Evolutionary conservation across 2,113 vertebrate genomes (phyloP).

Genomic region (Burhinus oedicnemus): DNA sequence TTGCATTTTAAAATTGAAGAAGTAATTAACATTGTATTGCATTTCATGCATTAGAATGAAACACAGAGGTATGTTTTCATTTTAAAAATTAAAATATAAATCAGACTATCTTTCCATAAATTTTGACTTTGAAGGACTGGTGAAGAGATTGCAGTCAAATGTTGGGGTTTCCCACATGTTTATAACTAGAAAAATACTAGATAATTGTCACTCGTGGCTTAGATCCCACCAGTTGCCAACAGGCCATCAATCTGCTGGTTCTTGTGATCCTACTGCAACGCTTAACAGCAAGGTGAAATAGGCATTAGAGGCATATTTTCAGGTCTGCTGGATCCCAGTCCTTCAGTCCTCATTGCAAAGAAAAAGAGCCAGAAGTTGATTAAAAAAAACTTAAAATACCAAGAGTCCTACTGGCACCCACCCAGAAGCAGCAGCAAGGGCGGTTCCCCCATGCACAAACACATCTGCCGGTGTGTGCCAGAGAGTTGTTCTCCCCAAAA

Average conservation of each 20-base stretch:
- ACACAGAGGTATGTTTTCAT: background rate
- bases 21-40: background rate
- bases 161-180: fast-evolving
- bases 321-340: background rate
- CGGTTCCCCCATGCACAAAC: background rate
- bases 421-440: background rate
- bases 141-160: background rate
- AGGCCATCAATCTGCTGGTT: background rate
- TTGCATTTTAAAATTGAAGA: background rate
- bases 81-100: background rate
- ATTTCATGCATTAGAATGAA: background rate
- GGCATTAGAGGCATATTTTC: background rate
- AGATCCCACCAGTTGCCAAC: background rate
- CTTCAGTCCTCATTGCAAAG: background rate
- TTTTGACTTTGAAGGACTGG: background rate
- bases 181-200: background rate
- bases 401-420: background rate
- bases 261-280: background rate
- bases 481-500: background rate
- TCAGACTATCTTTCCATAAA: background rate
- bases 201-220: background rate
- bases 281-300: background rate
- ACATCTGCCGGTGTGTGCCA: background rate
- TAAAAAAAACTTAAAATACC: background rate
- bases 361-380: background rate